Evolutionary conservation across 2,797 vertebrate genomes (phyloP), one percentile per base, ranked within the genome.

Genomic region (Enoplosus armatus): DNA sequence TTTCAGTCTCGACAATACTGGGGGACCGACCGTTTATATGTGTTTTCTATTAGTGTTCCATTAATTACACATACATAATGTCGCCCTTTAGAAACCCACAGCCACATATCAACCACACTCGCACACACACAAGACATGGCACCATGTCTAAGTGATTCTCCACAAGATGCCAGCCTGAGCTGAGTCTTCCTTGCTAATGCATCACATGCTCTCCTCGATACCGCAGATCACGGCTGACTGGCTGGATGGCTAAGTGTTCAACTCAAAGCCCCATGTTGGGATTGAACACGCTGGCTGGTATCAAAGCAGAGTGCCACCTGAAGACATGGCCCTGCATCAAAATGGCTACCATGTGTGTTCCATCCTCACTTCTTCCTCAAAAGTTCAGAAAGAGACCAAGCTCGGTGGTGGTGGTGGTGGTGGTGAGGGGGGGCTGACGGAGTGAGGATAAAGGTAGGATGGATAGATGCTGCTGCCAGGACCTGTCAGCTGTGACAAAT

Each of bases 401-500:
- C 29, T 15, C 48, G 64, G 72, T 43, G 70, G 53, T 26, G 72
- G 54, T 43, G 56, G 24, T 11, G 53, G 35, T 65, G n/a, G n/a
- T n/a, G n/a, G n/a, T 74, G 72, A 82, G 67, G 66, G 73, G 84
- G 90, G 85, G 83, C 81, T 87, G 89, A 83, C 51, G 35, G 72
- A 75, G 84, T 63, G 80, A 88, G 89, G 85, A 89, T 88, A 89
- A 90, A 91, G 88, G 82, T 82, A 85, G 87, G 87, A 94, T 89
- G 91, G 88, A 94, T 93, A 85, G 90, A 94, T 92, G 87, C 80
- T 70, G 77, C 85, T 92, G 89, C 92, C 90, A 90, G 89, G 84
- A 82, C 77, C 91, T 93, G 92, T 94, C 94, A 93, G 80, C 22
- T 22, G 82, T 94, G 93, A 95, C 92, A 94, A 94, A 95, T 95